Evolutionary conservation across 1,140 invertebrate species (phyloP), one percentile per base, ranked within the genome.

Genomic region (Periplaneta americana): DNA sequence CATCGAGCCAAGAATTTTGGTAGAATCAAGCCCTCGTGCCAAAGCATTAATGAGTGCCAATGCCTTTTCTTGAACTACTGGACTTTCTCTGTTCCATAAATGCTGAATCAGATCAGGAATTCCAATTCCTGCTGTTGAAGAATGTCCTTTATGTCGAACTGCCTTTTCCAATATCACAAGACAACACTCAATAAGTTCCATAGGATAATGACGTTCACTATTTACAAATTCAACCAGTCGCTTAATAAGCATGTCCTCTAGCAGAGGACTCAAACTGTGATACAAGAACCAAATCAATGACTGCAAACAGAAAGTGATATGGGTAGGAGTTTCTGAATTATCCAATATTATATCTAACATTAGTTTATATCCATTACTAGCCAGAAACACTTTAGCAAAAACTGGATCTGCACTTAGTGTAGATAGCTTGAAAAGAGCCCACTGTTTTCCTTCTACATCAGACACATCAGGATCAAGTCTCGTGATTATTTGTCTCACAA

Each of bases 31-130:
- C 31, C 79, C 77, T n/a, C 36, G 37, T 28, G 79, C 79, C 79
- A 80, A 35, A 17, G 79, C 48, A 35, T 74, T 80, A 34, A 80
- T 80, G 31, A 80, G 28, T 15, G 79, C 79, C 32, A 80, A 48
- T 74, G 66, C n/a, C 22, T 74, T 48, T 28, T 34, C 34, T 28
- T 80, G 79, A 32, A 80, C 31, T 10, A 31, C 8, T 34, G 77
- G 77, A 13, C 31, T 36, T 10, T 78, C 77, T 34, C 34, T 36
- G 77, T 78, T 78, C 35, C 77, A 78, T 8, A 78, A 32, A 22
- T 78, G 35, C n/a, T 78, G 35, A 18, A 78, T 39, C 35, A 78
- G 77, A 48, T 78, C 77, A 32, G 77, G 39, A 5, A 78, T 22
- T 31, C n/a, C 35, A 48, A 78, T 22, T 36, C 32, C 31, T 32